Evolutionary conservation across 2,888 invertebrate genomes (phyloP).

Genomic region (Pammene fasciana): DNA sequence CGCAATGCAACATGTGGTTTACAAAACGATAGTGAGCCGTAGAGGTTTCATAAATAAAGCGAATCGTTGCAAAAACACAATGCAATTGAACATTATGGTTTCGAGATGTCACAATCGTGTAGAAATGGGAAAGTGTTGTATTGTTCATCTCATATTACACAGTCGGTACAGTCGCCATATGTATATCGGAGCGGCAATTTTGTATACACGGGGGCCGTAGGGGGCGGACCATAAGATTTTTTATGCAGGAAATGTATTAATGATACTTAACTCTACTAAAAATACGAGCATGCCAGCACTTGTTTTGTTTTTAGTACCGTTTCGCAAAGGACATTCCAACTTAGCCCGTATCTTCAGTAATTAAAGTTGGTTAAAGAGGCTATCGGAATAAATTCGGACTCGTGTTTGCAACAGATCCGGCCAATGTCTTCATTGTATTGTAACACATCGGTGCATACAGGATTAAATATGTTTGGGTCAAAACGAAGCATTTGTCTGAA

Average conservation of each 20-base stretch:
- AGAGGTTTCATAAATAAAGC: constrained; percentile 37
- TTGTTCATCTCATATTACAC: constrained; percentile 12
- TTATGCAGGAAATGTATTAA: too few species aligned
- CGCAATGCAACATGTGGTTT: constrained; percentile 23
- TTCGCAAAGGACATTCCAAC: constrained; percentile 15
- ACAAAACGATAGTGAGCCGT: constrained; percentile 31
- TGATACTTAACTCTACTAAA: too few species aligned
- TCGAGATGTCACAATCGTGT: constrained; percentile 27
- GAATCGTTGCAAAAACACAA: constrained; percentile 37
- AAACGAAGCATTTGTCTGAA: not conserved
- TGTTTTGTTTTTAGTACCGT: not conserved
- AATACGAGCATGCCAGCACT: not conserved
- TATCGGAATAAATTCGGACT: constrained; percentile 56
- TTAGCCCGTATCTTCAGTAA: constrained; percentile 15
- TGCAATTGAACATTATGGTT: constrained; percentile 31
- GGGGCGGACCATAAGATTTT: too few species aligned
- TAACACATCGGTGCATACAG: constrained; percentile 13
- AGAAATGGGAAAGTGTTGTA: constrained; percentile 33
- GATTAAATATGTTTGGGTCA: not conserved
- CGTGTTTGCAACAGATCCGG: constrained; percentile 74
- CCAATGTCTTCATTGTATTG: constrained; percentile 42
- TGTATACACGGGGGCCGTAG: too few species aligned
- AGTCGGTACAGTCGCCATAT: not conserved
- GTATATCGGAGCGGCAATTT: too few species aligned
- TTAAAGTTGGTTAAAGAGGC: constrained; percentile 39